Conservation (phyloP, 2,888 invertebrate species). For the Heliconius ethilla region DNA sequence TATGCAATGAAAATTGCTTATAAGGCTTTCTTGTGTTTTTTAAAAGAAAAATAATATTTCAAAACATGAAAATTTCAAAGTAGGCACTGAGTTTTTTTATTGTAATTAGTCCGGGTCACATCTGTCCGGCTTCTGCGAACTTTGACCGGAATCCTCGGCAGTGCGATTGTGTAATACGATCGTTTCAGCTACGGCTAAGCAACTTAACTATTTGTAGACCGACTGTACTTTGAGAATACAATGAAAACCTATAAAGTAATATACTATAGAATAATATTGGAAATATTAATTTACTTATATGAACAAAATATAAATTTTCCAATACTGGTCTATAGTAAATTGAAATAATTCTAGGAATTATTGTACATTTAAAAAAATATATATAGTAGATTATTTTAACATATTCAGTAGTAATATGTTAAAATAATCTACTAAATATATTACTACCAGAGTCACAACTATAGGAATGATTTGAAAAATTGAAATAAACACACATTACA, state of each 20-base stretch:
- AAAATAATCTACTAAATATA: no score
- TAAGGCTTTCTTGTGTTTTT: constrained; percentile 12
- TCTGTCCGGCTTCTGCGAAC: constrained; percentile 72
- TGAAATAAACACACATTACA: no score
- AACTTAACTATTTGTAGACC: constrained; percentile 56
- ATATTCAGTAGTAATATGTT: no score
- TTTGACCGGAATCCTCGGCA: constrained; percentile 73
- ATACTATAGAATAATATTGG: neutral
- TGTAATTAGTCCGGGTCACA: constrained; percentile 69
- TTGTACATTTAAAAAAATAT: no score
- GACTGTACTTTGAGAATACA: neutral
- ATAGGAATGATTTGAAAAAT: no score
- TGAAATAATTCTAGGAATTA: no score
- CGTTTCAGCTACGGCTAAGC: constrained; percentile 57
- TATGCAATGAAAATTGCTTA: neutral
- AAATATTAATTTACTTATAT: neutral
- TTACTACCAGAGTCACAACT: no score
- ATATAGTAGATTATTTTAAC: no score
- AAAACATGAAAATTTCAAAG: constrained; percentile 36
- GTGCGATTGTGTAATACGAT: constrained; percentile 72
- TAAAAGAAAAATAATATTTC: constrained; percentile 14
- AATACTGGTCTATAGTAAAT: no score
- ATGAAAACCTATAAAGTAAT: neutral
- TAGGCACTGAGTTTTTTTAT: constrained; percentile 57
- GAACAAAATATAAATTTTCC: no score